These are phyloP conservation scores for Ceuthmochares aereus DNA, from an alignment of 2,113 vertebrate genomes.

Conservation along the genomic window DNA sequence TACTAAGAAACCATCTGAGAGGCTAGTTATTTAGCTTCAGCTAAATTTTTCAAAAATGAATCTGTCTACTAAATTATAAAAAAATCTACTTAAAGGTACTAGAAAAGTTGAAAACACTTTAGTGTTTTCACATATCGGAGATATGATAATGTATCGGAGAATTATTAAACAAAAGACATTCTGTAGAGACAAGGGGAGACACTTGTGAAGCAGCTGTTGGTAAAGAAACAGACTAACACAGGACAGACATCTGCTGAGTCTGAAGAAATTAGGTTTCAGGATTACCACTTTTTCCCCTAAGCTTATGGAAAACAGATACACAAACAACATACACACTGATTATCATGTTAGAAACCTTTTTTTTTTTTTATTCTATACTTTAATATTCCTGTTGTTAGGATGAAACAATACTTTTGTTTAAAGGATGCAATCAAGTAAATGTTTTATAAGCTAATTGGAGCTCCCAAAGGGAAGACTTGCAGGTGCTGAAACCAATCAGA, in stretches of 20 bases:
- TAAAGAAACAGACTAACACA: conserved; percentile 48
- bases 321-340: background rate
- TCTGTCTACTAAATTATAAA: background rate
- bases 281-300: conserved; percentile 57
- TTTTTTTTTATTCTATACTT: background rate
- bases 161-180: conserved; percentile 62
- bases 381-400: conserved; percentile 14
- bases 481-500: conserved; percentile 70
- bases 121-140: background rate
- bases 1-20: background rate
- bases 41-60: background rate
- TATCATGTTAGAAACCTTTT: background rate
- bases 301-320: background rate
- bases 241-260: conserved; percentile 67
- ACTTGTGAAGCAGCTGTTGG: conserved; percentile 64
- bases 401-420: conserved; percentile 40
- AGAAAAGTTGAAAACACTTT: background rate
- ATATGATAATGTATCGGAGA: background rate
- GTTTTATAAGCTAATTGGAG: conserved; percentile 50
- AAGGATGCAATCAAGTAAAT: conserved; percentile 45
- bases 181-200: conserved; percentile 44
- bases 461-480: conserved; percentile 60
- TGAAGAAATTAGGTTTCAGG: conserved; percentile 64
- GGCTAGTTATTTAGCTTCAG: background rate
- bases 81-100: background rate